Conservation (phyloP, 2,113 vertebrate genomes). For the Melozone crissalis region DNA sequence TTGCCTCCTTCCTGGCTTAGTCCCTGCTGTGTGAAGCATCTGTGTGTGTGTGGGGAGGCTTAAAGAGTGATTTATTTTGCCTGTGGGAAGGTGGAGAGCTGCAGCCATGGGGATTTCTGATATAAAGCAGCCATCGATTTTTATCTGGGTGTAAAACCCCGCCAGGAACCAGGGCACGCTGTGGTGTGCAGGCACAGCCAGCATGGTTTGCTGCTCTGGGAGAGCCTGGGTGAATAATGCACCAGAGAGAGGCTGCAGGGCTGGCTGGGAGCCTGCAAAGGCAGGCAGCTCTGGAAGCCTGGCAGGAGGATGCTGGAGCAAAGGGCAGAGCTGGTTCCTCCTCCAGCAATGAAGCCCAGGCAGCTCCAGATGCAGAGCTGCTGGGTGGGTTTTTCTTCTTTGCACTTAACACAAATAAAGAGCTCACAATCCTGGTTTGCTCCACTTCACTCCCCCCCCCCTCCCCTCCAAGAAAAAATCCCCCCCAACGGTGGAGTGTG, state of each 20-base stretch:
- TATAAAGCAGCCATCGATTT: neutral
- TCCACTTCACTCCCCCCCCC: neutral
- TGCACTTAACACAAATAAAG: neutral
- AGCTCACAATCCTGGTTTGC: neutral
- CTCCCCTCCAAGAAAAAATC: neutral
- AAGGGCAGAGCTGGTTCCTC: neutral
- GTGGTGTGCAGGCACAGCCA: neutral
- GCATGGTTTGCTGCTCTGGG: neutral
- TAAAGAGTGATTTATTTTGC: neutral
- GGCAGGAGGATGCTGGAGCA: neutral
- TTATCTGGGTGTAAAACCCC: neutral
- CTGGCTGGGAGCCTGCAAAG: neutral
- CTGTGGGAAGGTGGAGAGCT: neutral
- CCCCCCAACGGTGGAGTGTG: neutral
- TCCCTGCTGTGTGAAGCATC: neutral
- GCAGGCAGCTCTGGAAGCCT: neutral
- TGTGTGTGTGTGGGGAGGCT: fast-evolving
- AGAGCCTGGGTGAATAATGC: neutral
- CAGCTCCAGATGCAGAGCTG: neutral
- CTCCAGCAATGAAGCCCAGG: neutral
- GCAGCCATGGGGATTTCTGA: neutral
- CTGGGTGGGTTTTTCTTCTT: neutral
- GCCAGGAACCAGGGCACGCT: neutral
- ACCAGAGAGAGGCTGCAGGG: fast-evolving
- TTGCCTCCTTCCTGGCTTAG: neutral